Evolutionary conservation across 53 echinoderm and acorn worm genomes (phyloP), one percentile per base, ranked within the genome.

Genomic region (Stichopus horrens): DNA sequence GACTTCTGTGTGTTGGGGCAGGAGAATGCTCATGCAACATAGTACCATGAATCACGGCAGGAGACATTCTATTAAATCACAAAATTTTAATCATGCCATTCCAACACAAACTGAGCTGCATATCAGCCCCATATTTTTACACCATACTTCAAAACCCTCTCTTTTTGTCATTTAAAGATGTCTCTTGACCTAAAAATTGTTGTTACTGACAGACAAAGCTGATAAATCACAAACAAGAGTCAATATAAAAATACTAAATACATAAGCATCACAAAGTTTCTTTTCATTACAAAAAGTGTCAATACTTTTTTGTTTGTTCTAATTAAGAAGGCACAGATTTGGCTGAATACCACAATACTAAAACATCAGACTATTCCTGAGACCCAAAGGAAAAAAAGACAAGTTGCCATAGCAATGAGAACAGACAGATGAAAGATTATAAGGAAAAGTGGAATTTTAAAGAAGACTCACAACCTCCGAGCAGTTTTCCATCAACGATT

Each of bases 301-400:
- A 13, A 13, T 63, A 63, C 37, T 71, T 18, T 13, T 71, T 71
- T 71, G n/a, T 7, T 71, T 5, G 14, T 21, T 71, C 14, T 71
- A 6, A 71, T 68, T 71, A 71, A 56, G 7, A 81, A 81, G 81
- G 81, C 81, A 81, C 81, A 81, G 58, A 57, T 81, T 56, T 81
- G 81, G 81, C 58, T 81, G 81, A 81, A 81, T 81, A 81, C 81
- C 57, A 81, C 81, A 81, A 18, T 21, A 81, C 57, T 81, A 71
- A 71, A 71, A 71, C 71, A 16, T 71, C 71, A 57, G 58, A 21
- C 81, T 81, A 81, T 81, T 81, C 58, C 81, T 58, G 58, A 16
- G 81, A 56, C 56, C 57, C 56, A 20, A 57, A 81, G 71, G 6
- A 71, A 71, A 71, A 59, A 11, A 18, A 71, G 71, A 16, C 6